Percentiles rank a stretch among this genome's conserved stretches.
Conservation (phyloP, 2,797 vertebrate genomes). For the Naso thynnoides region DNA sequence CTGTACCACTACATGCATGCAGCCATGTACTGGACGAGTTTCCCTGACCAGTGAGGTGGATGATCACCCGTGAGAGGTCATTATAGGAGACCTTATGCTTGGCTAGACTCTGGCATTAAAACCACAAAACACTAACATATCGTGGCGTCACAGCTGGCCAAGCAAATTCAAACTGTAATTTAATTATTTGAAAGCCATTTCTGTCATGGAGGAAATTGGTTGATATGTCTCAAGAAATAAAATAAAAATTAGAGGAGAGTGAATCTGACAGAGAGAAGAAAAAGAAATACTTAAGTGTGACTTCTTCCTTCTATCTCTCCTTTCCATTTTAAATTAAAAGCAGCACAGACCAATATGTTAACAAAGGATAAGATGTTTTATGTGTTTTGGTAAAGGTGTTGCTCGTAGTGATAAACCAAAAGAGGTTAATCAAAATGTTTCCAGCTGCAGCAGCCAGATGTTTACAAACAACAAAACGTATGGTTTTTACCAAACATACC, state of each 20-base stretch:
- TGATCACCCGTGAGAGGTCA: conserved; percentile 35
- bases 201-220: background rate
- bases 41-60: conserved; percentile 24
- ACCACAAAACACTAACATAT: conserved; percentile 15
- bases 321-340: background rate
- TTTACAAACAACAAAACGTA: background rate
- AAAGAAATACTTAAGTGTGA: background rate
- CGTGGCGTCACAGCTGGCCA: conserved; percentile 33
- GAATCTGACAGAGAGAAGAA: too few relatives aligned
- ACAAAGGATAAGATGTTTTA: background rate
- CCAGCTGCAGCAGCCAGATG: background rate
- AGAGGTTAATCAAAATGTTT: background rate
- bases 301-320: background rate
- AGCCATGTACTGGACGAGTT: background rate
- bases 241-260: background rate
- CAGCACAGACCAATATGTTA: background rate
- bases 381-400: background rate
- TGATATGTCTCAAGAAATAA: background rate
- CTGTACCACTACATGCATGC: background rate
- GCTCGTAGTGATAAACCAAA: background rate
- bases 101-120: conserved; percentile 9
- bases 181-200: background rate
- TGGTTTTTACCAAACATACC: too few relatives aligned
- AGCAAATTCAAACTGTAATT: conserved; percentile 43
- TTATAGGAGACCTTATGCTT: conserved; percentile 32